Base-by-base conservation (phyloP, 92 coral and sea anemone species). In the Porites divaricata region DNA sequence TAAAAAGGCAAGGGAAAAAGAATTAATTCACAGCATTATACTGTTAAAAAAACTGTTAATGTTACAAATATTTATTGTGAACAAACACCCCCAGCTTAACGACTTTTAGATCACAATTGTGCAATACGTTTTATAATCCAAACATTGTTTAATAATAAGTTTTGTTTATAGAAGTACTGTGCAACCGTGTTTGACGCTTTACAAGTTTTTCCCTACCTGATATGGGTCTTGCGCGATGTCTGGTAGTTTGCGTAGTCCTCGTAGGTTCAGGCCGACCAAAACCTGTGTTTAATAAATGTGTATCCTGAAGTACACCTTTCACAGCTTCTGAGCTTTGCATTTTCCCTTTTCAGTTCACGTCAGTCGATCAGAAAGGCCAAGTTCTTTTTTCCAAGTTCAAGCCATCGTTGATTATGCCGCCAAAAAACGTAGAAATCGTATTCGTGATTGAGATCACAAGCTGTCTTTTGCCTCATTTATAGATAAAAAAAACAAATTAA, bases 281-380 rank as follows among this genome's bases (percentile, higher is more conserved):
- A 19, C 85, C 15, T 80, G 67, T 57, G 59, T 73, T 59, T 74
- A 87, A 56, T 75, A 92, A 72, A 81, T 91, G 95, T 22, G 73
- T 72, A 68, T 94, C 98, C 78, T 94, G 95, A 41, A 94, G 77
- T 45, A 94, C 82, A 71, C 87, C 83, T 51, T 71, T 81, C 8
- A 94, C 95, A 17, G 95, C 98, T 28, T 89, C 90, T 15, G 95
- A 91, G 66, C 95, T 94, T 77, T 94, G 98, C 98, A 94, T 94
- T 75, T 73, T 45, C 50, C 21, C 52, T 2, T 16, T 19, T 66
- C 5, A 35, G 45, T 35, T 35, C 45, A 35, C 59, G 41, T 53
- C 70, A 63, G 74, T 66, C 53, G 12, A 54, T 52, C 15, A 35
- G 45, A 35, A 66, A 20, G 25, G 28, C 20, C 28, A 8, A 23